Conservation (phyloP, 2,113 vertebrate species). For the Onychostruthus taczanowskii region DNA sequence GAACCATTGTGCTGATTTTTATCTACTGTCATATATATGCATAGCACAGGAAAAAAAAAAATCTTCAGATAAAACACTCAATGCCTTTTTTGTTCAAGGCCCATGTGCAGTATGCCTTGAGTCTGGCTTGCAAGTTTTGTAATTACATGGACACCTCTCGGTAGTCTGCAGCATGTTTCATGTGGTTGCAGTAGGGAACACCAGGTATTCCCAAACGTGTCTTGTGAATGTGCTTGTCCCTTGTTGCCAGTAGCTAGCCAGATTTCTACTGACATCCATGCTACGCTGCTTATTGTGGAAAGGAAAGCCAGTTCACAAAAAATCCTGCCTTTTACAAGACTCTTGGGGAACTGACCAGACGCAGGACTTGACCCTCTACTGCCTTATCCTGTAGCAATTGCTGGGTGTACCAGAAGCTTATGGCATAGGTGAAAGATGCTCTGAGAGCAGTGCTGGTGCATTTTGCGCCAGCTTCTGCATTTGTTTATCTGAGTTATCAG, state of each 20-base stretch:
- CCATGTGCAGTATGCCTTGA: not conserved
- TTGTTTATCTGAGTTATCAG: not conserved
- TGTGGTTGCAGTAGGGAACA: constrained; percentile 10
- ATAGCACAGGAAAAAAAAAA: not conserved
- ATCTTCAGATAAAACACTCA: not conserved
- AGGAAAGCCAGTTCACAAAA: not conserved
- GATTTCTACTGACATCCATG: not conserved
- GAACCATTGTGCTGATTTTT: constrained; percentile 7
- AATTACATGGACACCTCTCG: not conserved
- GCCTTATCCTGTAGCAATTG: constrained; percentile 17
- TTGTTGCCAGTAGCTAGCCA: not conserved
- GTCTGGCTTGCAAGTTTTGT: not conserved
- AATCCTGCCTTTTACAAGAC: not conserved
- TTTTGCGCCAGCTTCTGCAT: not conserved
- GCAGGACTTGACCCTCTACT: not conserved
- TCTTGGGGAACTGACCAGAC: not conserved
- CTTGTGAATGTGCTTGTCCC: not conserved
- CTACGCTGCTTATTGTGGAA: not conserved
- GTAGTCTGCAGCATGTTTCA: not conserved
- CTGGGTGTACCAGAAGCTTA: not conserved
- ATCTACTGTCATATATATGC: not conserved
- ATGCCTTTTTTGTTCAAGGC: constrained; percentile 3
- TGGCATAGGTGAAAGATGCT: not conserved
- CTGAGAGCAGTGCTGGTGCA: accelerated
- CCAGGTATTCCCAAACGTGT: not conserved